Evolutionary conservation across 2,888 invertebrate species (phyloP).

Genomic region (Apamea crenata): DNA sequence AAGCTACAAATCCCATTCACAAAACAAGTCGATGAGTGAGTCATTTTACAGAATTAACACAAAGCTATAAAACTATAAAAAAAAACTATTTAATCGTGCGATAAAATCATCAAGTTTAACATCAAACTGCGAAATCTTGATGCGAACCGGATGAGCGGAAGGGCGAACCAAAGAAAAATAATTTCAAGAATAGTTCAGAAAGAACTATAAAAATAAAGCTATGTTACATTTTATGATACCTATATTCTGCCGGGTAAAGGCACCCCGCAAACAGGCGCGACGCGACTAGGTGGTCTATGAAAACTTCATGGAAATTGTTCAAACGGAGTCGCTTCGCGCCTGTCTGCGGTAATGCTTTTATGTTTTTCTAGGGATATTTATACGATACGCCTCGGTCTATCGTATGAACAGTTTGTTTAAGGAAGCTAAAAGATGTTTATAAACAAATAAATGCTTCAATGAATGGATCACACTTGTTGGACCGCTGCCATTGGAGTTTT

Average conservation of each 20-base stretch:
- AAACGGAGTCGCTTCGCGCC: too few species aligned
- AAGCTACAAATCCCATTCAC: not conserved
- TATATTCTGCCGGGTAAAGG: conserved; percentile 11
- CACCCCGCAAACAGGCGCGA: not conserved
- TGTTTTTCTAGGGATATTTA: not conserved
- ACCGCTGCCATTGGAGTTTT: not conserved
- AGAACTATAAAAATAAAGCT: conserved; percentile 50
- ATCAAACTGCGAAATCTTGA: not conserved
- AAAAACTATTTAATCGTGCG: conserved; percentile 9
- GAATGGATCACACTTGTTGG: too few species aligned
- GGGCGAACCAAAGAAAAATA: conserved; percentile 28
- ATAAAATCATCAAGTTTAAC: conserved; percentile 29
- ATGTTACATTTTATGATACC: conserved; percentile 36
- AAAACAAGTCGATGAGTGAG: conserved; percentile 3
- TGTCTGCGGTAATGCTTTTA: not conserved
- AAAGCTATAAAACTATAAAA: conserved; percentile 19
- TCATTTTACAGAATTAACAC: conserved; percentile 6
- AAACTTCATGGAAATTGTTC: too few species aligned
- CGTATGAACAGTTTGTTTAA: conserved; percentile 13
- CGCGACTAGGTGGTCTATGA: not conserved
- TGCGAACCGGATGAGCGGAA: conserved; percentile 8
- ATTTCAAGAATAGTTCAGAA: conserved; percentile 39
- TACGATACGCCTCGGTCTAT: not conserved
- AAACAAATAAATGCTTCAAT: not conserved
- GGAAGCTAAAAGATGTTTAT: conserved; percentile 1